These are phyloP conservation scores for Ceratosolen solmsi DNA, from an alignment of 1,140 invertebrate species.

Conservation along the genomic window DNA sequence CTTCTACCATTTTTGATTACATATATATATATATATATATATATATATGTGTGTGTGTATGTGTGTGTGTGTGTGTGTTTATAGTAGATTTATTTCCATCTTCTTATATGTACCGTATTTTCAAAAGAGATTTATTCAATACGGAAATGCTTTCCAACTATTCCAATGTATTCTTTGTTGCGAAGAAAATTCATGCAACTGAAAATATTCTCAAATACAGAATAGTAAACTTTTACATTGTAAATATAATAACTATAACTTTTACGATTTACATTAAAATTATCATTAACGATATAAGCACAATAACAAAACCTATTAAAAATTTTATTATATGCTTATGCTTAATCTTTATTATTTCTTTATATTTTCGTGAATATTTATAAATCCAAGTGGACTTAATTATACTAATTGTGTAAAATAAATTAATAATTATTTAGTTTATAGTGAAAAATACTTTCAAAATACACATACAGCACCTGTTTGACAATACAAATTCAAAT, in stretches of 20 bases:
- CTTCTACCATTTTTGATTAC: no score
- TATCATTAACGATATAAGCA: neutral
- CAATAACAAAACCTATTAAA: neutral
- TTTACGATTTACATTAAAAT: neutral
- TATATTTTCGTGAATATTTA: neutral
- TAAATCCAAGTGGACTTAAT: neutral
- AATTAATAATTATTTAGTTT: no score
- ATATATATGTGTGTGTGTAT: no score
- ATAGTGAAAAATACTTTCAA: no score
- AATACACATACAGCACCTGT: no score
- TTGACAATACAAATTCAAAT: no score
- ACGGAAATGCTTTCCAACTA: neutral
- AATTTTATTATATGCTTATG: neutral
- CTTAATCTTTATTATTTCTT: neutral
- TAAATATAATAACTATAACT: neutral
- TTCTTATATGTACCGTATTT: slow-evolving; percentile 25
- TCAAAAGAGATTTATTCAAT: slow-evolving; percentile 48
- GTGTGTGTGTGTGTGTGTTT: neutral
- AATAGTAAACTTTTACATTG: slow-evolving; percentile 11
- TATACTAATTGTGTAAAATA: no score
- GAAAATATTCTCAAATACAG: neutral
- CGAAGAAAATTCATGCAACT: slow-evolving; percentile 29
- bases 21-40: neutral
- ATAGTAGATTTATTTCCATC: slow-evolving; percentile 1
- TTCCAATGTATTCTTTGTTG: slow-evolving; percentile 8